Evolutionary conservation across 2,113 vertebrate genomes (phyloP), one percentile per base, ranked within the genome.

Genomic region (Cyprinodon brontotheroides): DNA sequence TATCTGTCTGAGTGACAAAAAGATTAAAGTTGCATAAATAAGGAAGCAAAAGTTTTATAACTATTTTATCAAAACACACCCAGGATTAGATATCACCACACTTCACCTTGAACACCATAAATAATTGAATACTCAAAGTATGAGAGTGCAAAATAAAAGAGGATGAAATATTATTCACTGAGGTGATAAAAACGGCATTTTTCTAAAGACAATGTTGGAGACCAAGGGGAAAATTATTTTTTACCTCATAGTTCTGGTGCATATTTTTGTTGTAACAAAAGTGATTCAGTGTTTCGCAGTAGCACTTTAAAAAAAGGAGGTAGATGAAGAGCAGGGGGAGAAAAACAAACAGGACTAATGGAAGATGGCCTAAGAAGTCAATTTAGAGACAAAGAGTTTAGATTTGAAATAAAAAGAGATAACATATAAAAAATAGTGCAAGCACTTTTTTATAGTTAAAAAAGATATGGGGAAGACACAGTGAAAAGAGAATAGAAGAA

Each of bases 401-500:
- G 50, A 57, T 57, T 57, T n/a, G 17, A 4, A 57, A 20, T 20
- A 20, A n/a, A n/a, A 57, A 17, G 14, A 53, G 5, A 57, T 57
- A 8, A 57, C 17, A 15, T 9, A 57, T n/a, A n/a, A 8, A n/a
- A 14, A 9, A n/a, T 15, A 57, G 10, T 57, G 10, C 50, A 57
- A 57, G 17, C 50, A 6, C 20, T 20, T 15, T 57, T 57, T 57
- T 57, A n/a, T 5, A 57, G 17, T n/a, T n/a, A 14, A 57, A 57
- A 57, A 15, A 57, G n/a, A 20, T 7, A 57, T 53, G 14, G 15
- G 5, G n/a, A 57, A 57, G 17, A 9, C 50, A 8, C 50, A 57
- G 50, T 20, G 15, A 14, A 57, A 57, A 68, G 45, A 53, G 22
- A 43, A 77, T 50, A 75, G 61, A 45, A 57, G 53, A 57, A 53